Percentiles rank a stretch among this genome's conserved stretches.
These are phyloP conservation scores for Aporrectodea caliginosa DNA, from an alignment of 1,140 invertebrate species.

Conservation along the genomic window DNA sequence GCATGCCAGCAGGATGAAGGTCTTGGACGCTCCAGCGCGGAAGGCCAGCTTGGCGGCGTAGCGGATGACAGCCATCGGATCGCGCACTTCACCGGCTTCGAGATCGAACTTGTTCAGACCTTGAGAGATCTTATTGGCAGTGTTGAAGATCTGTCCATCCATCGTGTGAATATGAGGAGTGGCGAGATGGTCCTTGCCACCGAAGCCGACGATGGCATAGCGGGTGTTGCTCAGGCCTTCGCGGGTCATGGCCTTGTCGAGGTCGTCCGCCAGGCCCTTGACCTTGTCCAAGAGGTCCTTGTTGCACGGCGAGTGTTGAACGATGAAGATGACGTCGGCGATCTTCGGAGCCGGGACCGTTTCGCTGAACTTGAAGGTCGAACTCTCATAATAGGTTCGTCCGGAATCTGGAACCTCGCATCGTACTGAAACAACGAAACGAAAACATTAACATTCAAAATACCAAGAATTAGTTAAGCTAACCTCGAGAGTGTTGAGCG, in stretches of 20 bases:
- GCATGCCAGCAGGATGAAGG: slow-evolving; percentile 76
- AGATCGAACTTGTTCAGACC: slow-evolving; percentile 38
- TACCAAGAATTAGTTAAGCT: too few relatives aligned
- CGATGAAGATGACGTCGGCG: slow-evolving; percentile 78
- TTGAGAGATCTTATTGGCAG: slow-evolving; percentile 45
- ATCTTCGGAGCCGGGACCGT: slow-evolving; percentile 53
- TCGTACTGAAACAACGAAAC: slow-evolving; percentile 47
- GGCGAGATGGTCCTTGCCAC: slow-evolving; percentile 67
- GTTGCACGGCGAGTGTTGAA: slow-evolving; percentile 81
- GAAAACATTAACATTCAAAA: too few relatives aligned
- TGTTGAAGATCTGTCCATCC: slow-evolving; percentile 54
- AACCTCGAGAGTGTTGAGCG: too few relatives aligned
- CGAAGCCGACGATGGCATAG: slow-evolving; percentile 76
- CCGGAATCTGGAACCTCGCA: slow-evolving; percentile 43
- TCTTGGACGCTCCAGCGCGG: slow-evolving; percentile 78
- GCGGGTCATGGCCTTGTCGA: slow-evolving; percentile 51
- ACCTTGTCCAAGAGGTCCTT: slow-evolving; percentile 58
- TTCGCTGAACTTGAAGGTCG: not conserved
- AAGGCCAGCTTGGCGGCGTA: slow-evolving; percentile 72
- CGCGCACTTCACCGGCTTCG: slow-evolving; percentile 33
- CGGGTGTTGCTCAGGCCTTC: slow-evolving; percentile 56
- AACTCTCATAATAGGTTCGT: not conserved
- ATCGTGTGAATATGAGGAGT: slow-evolving; percentile 62
- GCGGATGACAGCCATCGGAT: slow-evolving; percentile 66
- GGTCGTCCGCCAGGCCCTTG: slow-evolving; percentile 40